These are phyloP conservation scores for Dryococelus australis DNA, from an alignment of 2,888 invertebrate species.

Conservation along the genomic window DNA sequence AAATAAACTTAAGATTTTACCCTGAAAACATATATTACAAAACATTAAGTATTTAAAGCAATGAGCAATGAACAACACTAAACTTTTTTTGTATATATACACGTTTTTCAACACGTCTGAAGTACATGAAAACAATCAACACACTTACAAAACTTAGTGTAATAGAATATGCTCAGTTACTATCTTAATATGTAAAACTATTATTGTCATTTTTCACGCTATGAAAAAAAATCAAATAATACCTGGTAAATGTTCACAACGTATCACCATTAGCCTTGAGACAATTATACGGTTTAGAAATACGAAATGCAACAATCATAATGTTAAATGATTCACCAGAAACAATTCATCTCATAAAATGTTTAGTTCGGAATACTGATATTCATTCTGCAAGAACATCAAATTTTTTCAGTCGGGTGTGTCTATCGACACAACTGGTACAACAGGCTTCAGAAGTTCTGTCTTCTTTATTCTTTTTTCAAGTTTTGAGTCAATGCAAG, in stretches of 20 bases:
- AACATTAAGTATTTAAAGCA: no score
- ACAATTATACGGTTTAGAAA: background rate
- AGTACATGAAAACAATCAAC: no score
- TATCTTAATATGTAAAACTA: background rate
- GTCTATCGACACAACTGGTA: constrained; percentile 89
- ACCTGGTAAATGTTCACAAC: background rate
- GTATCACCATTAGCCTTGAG: background rate
- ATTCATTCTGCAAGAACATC: background rate
- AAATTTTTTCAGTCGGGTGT: constrained; percentile 79
- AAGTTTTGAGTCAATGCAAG: constrained; percentile 67
- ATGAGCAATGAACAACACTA: no score
- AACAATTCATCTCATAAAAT: background rate
- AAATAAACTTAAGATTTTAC: no score
- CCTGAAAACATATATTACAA: no score
- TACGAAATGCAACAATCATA: background rate
- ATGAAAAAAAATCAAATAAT: background rate
- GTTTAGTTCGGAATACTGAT: constrained; percentile 1
- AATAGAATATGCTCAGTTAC: background rate
- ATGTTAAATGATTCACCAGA: background rate
- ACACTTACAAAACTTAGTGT: background rate
- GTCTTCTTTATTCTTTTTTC: constrained; percentile 76
- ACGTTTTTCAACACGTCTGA: no score
- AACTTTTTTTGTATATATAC: no score
- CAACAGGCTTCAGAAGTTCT: constrained; percentile 83
- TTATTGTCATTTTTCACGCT: background rate